Percentiles rank a stretch among this genome's conserved stretches.
Evolutionary conservation across 2,113 vertebrate genomes (phyloP).

Genomic region (Xerus inauris): DNA sequence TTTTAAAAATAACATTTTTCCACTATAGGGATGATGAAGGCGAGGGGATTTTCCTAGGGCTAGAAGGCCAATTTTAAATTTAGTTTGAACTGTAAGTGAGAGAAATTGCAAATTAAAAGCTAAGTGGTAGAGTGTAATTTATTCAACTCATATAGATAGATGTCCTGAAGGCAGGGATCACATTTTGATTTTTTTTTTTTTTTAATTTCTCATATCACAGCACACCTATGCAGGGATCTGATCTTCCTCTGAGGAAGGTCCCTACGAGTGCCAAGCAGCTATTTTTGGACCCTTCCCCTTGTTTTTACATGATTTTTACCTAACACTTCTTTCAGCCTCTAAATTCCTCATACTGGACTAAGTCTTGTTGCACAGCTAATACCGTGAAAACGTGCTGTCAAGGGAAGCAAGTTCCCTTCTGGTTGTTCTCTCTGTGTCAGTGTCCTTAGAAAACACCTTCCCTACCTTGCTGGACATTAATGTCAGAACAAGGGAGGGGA

Average conservation of each 20-base stretch:
- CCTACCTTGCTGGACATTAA: not conserved
- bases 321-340: not conserved
- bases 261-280: not conserved
- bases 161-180: constrained; percentile 5
- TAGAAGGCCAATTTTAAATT: constrained; percentile 58
- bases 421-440: not conserved
- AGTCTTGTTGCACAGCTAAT: not conserved
- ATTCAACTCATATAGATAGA: constrained; percentile 48
- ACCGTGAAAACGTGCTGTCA: not conserved
- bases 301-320: not conserved
- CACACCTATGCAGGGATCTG: not conserved
- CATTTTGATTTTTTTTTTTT: not conserved
- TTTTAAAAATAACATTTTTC: constrained; percentile 17
- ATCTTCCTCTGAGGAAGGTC: not conserved
- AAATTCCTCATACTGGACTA: not conserved
- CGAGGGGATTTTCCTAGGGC: constrained; percentile 44
- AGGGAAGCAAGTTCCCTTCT: not conserved
- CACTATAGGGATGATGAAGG: constrained; percentile 37
- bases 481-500: not conserved
- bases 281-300: not conserved
- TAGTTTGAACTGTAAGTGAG: constrained; percentile 44
- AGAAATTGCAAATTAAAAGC: constrained; percentile 61
- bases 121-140: constrained; percentile 41
- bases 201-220: not conserved
- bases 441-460: not conserved